phyloP scores from a whole-genome alignment of 2,113 vertebrate genomes.

The Thymallus thymallus region DNA sequence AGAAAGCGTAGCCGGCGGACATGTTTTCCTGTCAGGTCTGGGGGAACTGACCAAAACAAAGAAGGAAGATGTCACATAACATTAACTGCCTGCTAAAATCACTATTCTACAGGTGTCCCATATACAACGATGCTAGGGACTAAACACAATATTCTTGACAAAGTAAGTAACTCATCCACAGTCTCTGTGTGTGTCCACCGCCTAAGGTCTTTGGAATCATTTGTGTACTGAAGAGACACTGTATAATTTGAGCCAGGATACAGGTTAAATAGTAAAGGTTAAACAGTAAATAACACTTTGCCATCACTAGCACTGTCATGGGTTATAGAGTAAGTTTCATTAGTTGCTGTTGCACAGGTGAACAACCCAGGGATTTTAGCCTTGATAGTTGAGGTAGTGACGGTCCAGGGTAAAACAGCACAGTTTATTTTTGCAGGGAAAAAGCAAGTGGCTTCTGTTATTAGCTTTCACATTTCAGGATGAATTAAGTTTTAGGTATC shows the following conservation, averaged over 20 bases:
- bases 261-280: too few species aligned
- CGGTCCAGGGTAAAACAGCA: conserved; percentile 29
- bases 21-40: conserved; percentile 37
- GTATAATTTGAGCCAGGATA: conserved; percentile 54
- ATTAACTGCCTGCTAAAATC: too few species aligned
- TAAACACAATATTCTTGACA: too few species aligned
- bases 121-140: neutral
- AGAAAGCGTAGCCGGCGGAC: conserved; percentile 55
- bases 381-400: conserved; percentile 50
- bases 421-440: conserved; percentile 57
- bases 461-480: neutral
- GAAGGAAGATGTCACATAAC: neutral
- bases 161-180: conserved; percentile 45
- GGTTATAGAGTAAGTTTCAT: neutral
- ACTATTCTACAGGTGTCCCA: neutral
- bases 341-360: conserved; percentile 36
- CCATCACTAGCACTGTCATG: too few species aligned
- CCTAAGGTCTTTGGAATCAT: rapidly evolving
- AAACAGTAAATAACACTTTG: conserved; percentile 40
- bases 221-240: conserved; percentile 38
- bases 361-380: conserved; percentile 40
- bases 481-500: neutral
- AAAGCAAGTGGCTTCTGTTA: neutral
- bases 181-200: conserved; percentile 39
- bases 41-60: conserved; percentile 53